Conservation (phyloP, 30 jellyfish, hydroid and myxozoan genomes). For the Rhopilema esculentum region DNA sequence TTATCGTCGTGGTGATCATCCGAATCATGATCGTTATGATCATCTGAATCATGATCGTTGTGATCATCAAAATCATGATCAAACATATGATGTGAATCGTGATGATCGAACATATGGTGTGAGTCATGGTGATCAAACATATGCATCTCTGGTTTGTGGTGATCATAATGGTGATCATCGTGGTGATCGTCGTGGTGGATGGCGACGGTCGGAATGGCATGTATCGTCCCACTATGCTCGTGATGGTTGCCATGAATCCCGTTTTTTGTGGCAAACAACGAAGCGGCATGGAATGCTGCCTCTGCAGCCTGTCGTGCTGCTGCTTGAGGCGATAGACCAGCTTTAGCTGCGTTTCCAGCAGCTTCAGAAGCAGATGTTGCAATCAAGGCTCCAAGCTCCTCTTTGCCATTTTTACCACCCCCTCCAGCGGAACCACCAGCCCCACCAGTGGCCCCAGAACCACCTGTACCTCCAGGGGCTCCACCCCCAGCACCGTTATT, state of each 20-base stretch:
- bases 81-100: not conserved
- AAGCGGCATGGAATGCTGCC: slow-evolving; percentile 90
- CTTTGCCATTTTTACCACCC: slow-evolving; percentile 39
- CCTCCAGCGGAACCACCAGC: slow-evolving; percentile 45
- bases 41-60: slow-evolving; percentile 5
- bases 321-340: slow-evolving; percentile 70
- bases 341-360: slow-evolving; percentile 82
- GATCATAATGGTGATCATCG: slow-evolving; percentile 29
- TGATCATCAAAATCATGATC: slow-evolving; percentile 36
- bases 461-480: slow-evolving; percentile 31
- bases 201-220: slow-evolving; percentile 53
- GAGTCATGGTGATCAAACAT: slow-evolving; percentile 20
- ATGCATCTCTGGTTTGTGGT: not conserved
- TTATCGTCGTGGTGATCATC: slow-evolving; percentile 12
- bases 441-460: slow-evolving; percentile 27
- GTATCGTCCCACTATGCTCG: slow-evolving; percentile 14
- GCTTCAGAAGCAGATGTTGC: slow-evolving; percentile 83
- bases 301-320: slow-evolving; percentile 88
- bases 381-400: slow-evolving; percentile 68
- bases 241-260: slow-evolving; percentile 59
- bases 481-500: slow-evolving; percentile 62
- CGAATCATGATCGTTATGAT: not conserved
- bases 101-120: slow-evolving; percentile 27
- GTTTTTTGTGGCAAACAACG: slow-evolving; percentile 67
- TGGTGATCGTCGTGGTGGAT: slow-evolving; percentile 26